A percentile compares a stretch with the other conserved stretches of the same genome.
Evolutionary conservation across 2,113 vertebrate genomes (phyloP).

Genomic region (Ailuropoda melanoleuca): DNA sequence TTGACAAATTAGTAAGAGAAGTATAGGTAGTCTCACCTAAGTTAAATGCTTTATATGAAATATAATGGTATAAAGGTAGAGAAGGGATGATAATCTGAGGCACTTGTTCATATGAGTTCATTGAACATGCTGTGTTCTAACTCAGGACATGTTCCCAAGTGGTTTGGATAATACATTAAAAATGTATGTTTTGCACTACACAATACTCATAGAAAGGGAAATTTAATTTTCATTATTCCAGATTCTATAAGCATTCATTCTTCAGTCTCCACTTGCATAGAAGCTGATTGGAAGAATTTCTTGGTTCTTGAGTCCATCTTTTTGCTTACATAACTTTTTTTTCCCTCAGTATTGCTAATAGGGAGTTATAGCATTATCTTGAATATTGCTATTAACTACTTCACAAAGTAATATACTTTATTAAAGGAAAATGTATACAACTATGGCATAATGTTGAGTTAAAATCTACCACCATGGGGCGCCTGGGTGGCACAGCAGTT

Average conservation of each 20-base stretch:
- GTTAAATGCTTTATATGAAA: background rate
- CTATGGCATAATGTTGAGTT: background rate
- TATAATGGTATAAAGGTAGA: background rate
- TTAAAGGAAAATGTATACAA: background rate
- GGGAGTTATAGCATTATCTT: background rate
- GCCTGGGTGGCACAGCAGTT: too few relatives aligned
- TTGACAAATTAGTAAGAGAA: background rate
- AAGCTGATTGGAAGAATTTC: background rate
- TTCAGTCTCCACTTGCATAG: background rate
- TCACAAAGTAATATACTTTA: background rate
- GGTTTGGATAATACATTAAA: background rate
- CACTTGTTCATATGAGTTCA: background rate
- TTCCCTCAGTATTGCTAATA: background rate
- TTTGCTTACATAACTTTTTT: background rate
- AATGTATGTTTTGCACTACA: background rate
- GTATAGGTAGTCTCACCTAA: background rate
- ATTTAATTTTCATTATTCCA: background rate
- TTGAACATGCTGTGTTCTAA: background rate
- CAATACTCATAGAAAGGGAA: fast-evolving
- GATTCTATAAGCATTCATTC: background rate
- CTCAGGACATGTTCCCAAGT: background rate
- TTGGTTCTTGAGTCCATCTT: background rate
- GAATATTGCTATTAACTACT: background rate
- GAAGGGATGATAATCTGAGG: background rate
- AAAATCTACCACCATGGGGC: background rate